Conservation (phyloP, 53 echinoderm and acorn worm species). For the Antedon mediterranea region DNA sequence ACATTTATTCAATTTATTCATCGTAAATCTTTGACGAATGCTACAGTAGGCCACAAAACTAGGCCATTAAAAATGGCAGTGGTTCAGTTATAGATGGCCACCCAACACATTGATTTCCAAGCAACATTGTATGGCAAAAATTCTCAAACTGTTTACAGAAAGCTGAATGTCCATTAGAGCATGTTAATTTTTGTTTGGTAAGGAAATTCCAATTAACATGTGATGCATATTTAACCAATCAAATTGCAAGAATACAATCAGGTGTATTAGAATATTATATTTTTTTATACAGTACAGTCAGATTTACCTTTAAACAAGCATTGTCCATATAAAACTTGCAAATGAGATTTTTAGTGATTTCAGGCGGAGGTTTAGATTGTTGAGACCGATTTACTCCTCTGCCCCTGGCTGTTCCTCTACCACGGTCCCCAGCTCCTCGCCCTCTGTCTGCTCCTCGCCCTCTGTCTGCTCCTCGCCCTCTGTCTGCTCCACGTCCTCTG, state of each 20-base stretch:
- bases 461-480: neutral
- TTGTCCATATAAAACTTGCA: constrained; percentile 91
- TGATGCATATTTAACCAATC: no score
- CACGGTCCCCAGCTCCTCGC: neutral
- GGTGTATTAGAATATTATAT: no score
- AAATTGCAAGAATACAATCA: no score
- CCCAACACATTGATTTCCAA: neutral
- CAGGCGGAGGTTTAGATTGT: neutral
- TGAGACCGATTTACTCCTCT: neutral
- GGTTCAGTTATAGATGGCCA: neutral
- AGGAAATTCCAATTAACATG: no score
- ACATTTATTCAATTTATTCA: no score
- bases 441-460: constrained; percentile 1
- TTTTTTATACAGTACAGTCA: neutral
- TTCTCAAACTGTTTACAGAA: no score
- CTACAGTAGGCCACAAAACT: no score
- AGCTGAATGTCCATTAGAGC: no score
- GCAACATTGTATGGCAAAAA: no score
- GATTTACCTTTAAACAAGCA: constrained; percentile 71
- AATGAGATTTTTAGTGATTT: constrained; percentile 33
- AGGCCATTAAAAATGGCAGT: neutral
- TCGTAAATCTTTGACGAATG: no score
- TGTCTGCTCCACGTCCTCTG: neutral
- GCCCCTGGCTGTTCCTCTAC: neutral
- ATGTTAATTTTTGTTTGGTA: no score